These are phyloP conservation scores for Callosobruchus maculatus DNA, from an alignment of 2,888 invertebrate species.

Conservation along the genomic window DNA sequence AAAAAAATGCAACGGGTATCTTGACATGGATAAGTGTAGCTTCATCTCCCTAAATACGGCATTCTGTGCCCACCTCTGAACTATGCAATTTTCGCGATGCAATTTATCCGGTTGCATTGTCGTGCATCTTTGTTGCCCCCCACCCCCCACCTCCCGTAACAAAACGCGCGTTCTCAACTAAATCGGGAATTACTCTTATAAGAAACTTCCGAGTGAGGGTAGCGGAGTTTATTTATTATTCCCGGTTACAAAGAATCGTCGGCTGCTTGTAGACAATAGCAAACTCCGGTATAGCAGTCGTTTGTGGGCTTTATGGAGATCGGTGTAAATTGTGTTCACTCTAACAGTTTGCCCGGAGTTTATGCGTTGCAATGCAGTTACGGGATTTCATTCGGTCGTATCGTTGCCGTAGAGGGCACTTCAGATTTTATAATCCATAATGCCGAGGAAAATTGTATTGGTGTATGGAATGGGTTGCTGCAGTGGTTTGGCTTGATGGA, in stretches of 20 bases:
- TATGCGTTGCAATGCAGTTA: not conserved
- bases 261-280: not conserved
- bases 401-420: not conserved
- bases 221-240: not conserved
- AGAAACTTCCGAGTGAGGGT: not conserved
- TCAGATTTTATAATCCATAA: not conserved
- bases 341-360: not conserved
- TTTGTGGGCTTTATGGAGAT: not conserved
- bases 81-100: not conserved
- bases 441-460: not conserved
- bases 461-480: not conserved
- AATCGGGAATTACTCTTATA: not conserved
- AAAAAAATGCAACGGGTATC: too few species aligned
- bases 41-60: too few species aligned
- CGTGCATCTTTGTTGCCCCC: not conserved
- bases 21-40: too few species aligned
- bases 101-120: not conserved
- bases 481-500: not conserved
- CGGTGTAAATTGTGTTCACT: not conserved
- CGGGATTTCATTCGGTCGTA: not conserved
- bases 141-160: not conserved
- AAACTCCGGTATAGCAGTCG: not conserved
- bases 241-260: not conserved
- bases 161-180: not conserved
- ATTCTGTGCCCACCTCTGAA: not conserved